Conservation (phyloP, 2,888 invertebrate species). For the Anoplius nigerrimus region DNA sequence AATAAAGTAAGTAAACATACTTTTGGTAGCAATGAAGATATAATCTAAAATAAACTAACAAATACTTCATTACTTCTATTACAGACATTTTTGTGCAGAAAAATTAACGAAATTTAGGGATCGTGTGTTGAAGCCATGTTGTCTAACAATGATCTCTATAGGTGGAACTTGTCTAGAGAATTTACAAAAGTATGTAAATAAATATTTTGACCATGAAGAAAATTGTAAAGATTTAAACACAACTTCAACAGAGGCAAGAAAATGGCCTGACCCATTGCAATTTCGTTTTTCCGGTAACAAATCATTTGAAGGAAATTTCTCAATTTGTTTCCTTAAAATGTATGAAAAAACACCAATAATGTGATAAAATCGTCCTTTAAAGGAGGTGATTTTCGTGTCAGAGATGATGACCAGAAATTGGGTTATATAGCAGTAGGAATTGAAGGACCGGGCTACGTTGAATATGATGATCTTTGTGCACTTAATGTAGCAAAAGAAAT, state of each 20-base stretch:
- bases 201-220: slow-evolving; percentile 35
- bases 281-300: slow-evolving; percentile 44
- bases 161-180: slow-evolving; percentile 53
- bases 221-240: not conserved
- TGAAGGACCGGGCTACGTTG: slow-evolving; percentile 74
- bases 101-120: slow-evolving; percentile 47
- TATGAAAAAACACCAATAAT: no score
- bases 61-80: slow-evolving; percentile 13
- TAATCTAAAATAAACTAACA: not conserved
- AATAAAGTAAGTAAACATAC: slow-evolving; percentile 45
- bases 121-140: slow-evolving; percentile 49
- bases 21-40: not conserved
- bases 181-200: slow-evolving; percentile 38
- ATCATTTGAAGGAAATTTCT: not conserved
- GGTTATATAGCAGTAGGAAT: slow-evolving; percentile 75
- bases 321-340: not conserved
- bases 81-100: slow-evolving; percentile 46
- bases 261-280: not conserved
- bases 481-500: slow-evolving; percentile 72
- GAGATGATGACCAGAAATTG: slow-evolving; percentile 75
- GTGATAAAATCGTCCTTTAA: not conserved
- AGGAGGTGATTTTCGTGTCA: slow-evolving; percentile 67
- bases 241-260: not conserved
- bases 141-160: slow-evolving; percentile 55
- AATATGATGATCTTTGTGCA: slow-evolving; percentile 68